Conservation (phyloP, 2,888 invertebrate species). For the Onthophagus sagittarius region DNA sequence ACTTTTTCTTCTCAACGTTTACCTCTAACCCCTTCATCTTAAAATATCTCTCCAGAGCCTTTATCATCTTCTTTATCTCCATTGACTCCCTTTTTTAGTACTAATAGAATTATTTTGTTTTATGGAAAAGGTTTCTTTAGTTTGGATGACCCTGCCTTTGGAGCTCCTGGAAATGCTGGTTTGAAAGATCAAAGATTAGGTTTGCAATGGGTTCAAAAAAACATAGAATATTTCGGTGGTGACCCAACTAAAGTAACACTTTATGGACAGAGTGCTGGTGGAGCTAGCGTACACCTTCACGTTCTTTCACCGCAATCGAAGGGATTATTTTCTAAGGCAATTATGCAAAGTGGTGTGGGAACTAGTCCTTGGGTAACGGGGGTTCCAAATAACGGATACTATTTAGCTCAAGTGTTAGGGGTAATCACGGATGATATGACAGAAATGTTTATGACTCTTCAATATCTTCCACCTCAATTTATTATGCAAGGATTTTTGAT, state of each 20-base stretch:
- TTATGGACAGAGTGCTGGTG: constrained; percentile 18
- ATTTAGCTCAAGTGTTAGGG: constrained; percentile 22
- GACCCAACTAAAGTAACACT: constrained; percentile 15
- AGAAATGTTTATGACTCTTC: constrained; percentile 6
- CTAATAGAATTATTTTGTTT: no score
- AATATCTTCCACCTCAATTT: neutral
- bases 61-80: no score
- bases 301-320: constrained; percentile 14
- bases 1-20: no score
- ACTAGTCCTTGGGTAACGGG: constrained; percentile 9
- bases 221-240: constrained; percentile 16
- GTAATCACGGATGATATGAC: constrained; percentile 12
- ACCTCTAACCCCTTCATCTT: no score
- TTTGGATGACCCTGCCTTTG: constrained; percentile 6
- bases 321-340: constrained; percentile 19
- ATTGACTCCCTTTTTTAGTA: no score
- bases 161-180: constrained; percentile 16
- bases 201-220: constrained; percentile 16
- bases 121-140: constrained; percentile 9
- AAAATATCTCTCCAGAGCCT: no score
- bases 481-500: neutral
- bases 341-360: constrained; percentile 20
- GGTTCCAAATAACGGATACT: constrained; percentile 21
- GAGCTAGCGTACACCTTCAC: constrained; percentile 7
- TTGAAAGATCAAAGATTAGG: constrained; percentile 15